Evolutionary conservation across 1,140 invertebrate genomes (phyloP), one percentile per base, ranked within the genome.

Genomic region (Anthonomus grandis): DNA sequence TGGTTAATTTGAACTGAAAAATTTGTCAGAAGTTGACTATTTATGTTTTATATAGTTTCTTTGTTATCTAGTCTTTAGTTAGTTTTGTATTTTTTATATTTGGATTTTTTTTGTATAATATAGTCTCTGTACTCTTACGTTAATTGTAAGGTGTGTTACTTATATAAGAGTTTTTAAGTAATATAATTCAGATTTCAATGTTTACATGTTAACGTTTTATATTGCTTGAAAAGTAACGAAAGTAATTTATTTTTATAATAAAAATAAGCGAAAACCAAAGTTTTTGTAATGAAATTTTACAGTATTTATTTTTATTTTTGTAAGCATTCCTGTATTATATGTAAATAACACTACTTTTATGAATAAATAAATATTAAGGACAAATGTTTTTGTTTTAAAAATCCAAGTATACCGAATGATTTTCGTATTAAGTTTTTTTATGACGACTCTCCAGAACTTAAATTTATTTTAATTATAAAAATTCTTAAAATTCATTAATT

Each of bases 241-340:
- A 55, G 52, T 55, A 55, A 55, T 46, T 55, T 55, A 55, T 55
- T 55, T 55, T 55, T 55, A 17, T 55, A 46, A 46, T 55, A 46
- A 55, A 55, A 55, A 55, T 55, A 55, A 55, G 46, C 52, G 42
- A 55, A 55, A 55, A 55, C 52, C 52, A 55, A 55, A 55, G 52
- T 45, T 55, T 55, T 55, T 55, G 52, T 55, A 55, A 55, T 55
- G 51, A 39, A 53, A 53, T 53, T 53, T 53, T 46, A 55, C 52
- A 55, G 52, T 55, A 55, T 55, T 55, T 55, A 55, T 55, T 55
- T 55, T 55, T 46, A 46, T 55, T 55, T 55, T 53, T 15, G 34
- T 31, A 38, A 44, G 22, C 23, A 15, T 55, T 23, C 42, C 18
- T 55, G 52, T 55, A 55, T 12, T 24, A 45, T 45, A 45, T 45